phyloP scores from a whole-genome alignment of 2,888 invertebrate species.

The Calliopum simillimum region DNA sequence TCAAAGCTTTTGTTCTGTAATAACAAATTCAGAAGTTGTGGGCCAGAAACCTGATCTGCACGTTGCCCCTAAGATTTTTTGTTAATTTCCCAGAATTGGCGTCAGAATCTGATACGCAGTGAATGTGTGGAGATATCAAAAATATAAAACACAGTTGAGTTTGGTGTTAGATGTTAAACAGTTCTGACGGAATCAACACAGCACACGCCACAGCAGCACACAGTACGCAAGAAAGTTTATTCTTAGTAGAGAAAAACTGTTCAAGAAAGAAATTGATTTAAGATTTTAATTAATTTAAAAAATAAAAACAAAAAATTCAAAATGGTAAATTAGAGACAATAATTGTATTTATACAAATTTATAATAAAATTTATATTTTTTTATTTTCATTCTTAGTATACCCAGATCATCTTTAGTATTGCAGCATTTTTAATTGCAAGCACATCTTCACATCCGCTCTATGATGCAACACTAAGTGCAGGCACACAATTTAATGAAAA shows the following conservation, averaged over 20 bases:
- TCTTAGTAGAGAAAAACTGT: too few relatives aligned
- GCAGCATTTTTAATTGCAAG: neutral
- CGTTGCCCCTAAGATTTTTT: too few relatives aligned
- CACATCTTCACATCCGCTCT: neutral
- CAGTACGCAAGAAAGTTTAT: neutral
- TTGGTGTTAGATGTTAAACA: conserved; percentile 24
- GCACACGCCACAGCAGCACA: neutral
- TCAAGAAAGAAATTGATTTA: too few relatives aligned
- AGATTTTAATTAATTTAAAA: too few relatives aligned
- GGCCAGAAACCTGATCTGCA: too few relatives aligned
- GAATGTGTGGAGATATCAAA: conserved; percentile 13
- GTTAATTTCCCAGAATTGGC: neutral
- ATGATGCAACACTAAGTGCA: neutral
- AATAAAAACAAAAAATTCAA: neutral
- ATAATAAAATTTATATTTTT: too few relatives aligned
- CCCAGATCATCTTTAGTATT: neutral
- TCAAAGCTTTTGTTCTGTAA: too few relatives aligned
- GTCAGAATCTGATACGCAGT: conserved; percentile 3
- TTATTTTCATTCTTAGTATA: neutral
- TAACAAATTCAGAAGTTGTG: too few relatives aligned
- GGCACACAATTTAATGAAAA: neutral
- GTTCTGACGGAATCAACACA: conserved; percentile 33
- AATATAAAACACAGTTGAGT: conserved; percentile 32
- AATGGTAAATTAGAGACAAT: too few relatives aligned
- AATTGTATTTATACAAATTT: too few relatives aligned